Base-by-base conservation (phyloP, 2,797 vertebrate species). In the Vireo griseus region DNA sequence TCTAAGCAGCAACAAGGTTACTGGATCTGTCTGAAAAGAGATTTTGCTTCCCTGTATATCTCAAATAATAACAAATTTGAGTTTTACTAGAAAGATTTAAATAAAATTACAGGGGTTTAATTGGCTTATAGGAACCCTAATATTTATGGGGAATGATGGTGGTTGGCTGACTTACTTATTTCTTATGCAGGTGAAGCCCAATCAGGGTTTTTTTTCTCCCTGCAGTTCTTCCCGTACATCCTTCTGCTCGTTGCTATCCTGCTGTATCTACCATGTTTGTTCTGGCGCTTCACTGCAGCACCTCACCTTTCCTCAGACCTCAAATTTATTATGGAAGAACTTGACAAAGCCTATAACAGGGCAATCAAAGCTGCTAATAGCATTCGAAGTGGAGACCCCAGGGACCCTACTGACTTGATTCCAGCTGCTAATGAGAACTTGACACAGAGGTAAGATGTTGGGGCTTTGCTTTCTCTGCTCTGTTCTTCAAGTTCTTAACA, bases 221-320 rank as follows among this genome's bases (percentile, higher is more conserved):
- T 90, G 88, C 84, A 99, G 99, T 99, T 99, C 94, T 99, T 99
- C 80, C 99, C 99, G 3, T 99, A 99, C 97, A 98, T 99, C 88
- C 98, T 99, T 42, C 89, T 99, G 87, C 97, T 99, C 3, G 97
- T 99, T 7, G 98, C 99, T 1, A 98, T 99, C 88, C 95, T 99
- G 31, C 98, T 99, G 93, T 99, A 99, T 90, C 88, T 98, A 21
- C 99, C 99, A 0, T 97, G 98, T 2, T 76, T 99, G 92, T 99
- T 99, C 97, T 99, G 99, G 99, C 98, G 98, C 52, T 99, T 99
- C 73, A 97, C 98, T 0, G 98, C 98, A 0, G 98, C 98, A 0
- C 99, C 99, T 6, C 98, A 98, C 55, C 98, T 99, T 69, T 98
- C 98, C 95, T 99, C 99, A 5, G 99, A 99, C 96, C 97, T 99